These are phyloP conservation scores for Melopsittacus undulatus DNA, from an alignment of 2,797 vertebrate genomes.

Conservation along the genomic window DNA sequence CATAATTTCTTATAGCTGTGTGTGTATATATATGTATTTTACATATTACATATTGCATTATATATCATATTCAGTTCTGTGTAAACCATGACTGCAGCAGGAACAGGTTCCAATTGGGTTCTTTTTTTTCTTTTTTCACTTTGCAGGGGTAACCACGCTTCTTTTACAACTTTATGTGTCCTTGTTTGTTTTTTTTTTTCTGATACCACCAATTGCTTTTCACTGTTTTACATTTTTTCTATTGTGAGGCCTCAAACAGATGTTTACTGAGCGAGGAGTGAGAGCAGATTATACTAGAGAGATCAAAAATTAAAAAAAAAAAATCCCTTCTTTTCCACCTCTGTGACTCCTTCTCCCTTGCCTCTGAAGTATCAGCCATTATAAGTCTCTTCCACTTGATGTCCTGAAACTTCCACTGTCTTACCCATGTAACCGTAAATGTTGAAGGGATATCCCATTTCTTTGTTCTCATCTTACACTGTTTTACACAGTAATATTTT, in stretches of 20 bases:
- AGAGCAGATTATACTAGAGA: not conserved
- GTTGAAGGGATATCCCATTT: not conserved
- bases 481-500: not conserved
- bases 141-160: not conserved
- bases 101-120: not conserved
- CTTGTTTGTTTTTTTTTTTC: not conserved
- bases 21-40: not conserved
- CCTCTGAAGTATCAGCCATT: rapidly evolving
- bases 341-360: not conserved
- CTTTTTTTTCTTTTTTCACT: not conserved
- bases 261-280: not conserved
- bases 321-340: not conserved
- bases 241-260: not conserved
- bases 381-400: not conserved
- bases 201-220: not conserved
- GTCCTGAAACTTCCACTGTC: not conserved
- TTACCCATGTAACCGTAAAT: not conserved
- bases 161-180: not conserved
- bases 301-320: not conserved
- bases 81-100: not conserved
- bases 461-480: not conserved
- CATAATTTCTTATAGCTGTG: not conserved
- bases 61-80: not conserved
- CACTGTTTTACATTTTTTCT: rapidly evolving
- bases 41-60: too few species aligned